A percentile compares a stretch with the other conserved stretches of the same genome.
Evolutionary conservation across 2,113 vertebrate species (phyloP).

Genomic region (Phocoena sinus): DNA sequence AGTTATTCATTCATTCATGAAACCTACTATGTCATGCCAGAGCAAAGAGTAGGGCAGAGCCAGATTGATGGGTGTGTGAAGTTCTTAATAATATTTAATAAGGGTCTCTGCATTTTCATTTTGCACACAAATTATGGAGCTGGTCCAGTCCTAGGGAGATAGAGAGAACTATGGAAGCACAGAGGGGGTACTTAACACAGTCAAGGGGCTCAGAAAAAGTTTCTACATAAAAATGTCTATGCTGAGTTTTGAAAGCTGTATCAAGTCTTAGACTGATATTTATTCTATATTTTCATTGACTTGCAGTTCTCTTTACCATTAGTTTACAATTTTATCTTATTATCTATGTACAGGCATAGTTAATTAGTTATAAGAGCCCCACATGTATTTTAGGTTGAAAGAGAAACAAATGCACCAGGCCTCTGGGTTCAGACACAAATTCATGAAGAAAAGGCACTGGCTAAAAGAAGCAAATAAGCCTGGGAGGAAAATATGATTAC

Average conservation of each 20-base stretch:
- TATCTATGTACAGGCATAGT: background rate
- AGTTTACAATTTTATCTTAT: background rate
- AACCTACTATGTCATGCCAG: background rate
- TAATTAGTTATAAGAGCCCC: background rate
- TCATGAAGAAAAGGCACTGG: background rate
- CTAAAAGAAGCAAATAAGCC: background rate
- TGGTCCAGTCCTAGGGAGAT: background rate
- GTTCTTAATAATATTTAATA: background rate
- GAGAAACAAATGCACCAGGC: background rate
- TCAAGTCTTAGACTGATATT: background rate
- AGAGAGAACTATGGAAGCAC: background rate
- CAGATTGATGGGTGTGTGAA: background rate
- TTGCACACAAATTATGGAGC: background rate
- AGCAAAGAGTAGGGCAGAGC: background rate
- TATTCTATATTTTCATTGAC: background rate
- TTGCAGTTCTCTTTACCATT: background rate
- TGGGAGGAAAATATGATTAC: background rate
- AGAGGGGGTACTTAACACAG: background rate
- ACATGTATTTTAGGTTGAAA: background rate
- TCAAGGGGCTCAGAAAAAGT: background rate
- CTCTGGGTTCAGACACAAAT: background rate
- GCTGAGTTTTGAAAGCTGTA: background rate
- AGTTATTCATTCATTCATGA: background rate
- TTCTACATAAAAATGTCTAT: background rate
- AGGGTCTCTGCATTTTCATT: background rate